Base-by-base conservation (phyloP, 2,113 vertebrate species). In the Sclerurus mexicanus region DNA sequence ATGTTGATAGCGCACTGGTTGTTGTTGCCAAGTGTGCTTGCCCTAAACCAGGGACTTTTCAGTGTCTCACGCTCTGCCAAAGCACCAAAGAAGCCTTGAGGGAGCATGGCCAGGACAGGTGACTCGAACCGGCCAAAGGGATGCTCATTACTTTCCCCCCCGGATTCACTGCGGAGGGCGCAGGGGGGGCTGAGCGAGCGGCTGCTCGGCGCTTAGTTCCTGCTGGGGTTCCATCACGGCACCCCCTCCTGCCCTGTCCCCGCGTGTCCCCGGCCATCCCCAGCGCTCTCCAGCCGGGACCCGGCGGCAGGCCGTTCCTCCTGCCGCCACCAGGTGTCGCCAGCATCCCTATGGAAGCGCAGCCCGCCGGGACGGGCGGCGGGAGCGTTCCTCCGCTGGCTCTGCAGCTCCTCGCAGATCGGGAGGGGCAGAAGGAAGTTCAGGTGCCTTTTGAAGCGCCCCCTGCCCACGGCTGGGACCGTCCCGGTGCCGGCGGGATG, bases 291-390 rank as follows among this genome's bases (percentile, higher is more conserved):
- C 69, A 2, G 69, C 46, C 87, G 6, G 62, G 30, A n/a, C 15
- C 47, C 30, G 24, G 8, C 6, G 37, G 60, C 60, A 17, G 37
- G 28, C 8, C 15, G 27, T 64, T 90, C 96, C 91, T 87, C 27
- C 4, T 7, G 5, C 12, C 12, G 92, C 97, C 98, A 98, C 98
- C 97, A 98, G 98, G 96, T 98, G 98, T 97, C 97, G 97, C 96
- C 74, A 96, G 89, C 97, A 94, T 85, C 93, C 97, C 97, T 97
- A 85, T 52, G 89, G 91, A 96, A 94, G 28, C 74, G 73, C 16
- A 0, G 4, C 9, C 20, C 1, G 35, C 13, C 30, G 53, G 49
- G 40, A 2, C 1, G 18, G 24, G 47, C 4, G 6, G 2, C 1
- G 14, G 39, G 2, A 27, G 3, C 42, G 11, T 62, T 62, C 37